These are phyloP conservation scores for Rhadina sibilatrix DNA, from an alignment of 2,113 vertebrate species.

Conservation along the genomic window DNA sequence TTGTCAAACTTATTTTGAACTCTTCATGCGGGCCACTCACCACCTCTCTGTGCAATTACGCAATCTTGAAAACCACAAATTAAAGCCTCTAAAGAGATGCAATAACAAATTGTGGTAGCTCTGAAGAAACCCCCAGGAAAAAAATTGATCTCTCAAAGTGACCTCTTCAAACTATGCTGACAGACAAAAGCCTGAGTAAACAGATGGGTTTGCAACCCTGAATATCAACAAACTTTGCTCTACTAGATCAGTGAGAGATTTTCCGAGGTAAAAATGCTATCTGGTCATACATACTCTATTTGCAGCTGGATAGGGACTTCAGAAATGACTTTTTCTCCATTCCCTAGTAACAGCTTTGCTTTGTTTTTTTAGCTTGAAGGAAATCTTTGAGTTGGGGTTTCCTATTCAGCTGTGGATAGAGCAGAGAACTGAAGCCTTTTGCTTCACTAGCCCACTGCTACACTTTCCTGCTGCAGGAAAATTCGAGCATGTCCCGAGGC, in stretches of 20 bases:
- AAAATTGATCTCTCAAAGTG: slow-evolving; percentile 49
- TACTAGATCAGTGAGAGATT: slow-evolving; percentile 20
- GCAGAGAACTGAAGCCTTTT: not conserved
- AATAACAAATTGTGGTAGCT: slow-evolving; percentile 60
- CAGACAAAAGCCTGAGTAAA: slow-evolving; percentile 69
- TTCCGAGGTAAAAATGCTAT: not conserved
- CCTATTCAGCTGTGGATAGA: not conserved
- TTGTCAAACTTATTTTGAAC: slow-evolving; percentile 67
- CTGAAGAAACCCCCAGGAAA: slow-evolving; percentile 62
- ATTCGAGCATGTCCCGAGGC: not conserved
- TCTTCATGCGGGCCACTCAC: slow-evolving; percentile 65
- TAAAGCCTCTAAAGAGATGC: slow-evolving; percentile 47
- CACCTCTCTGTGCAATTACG: slow-evolving; percentile 62
- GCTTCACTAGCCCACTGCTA: not conserved
- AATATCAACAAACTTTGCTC: slow-evolving; percentile 67
- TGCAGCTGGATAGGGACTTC: not conserved
- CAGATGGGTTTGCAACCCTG: slow-evolving; percentile 51
- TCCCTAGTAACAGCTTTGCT: not conserved
- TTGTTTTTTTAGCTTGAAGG: slow-evolving; percentile 15
- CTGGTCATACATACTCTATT: not conserved
- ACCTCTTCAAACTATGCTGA: slow-evolving; percentile 60
- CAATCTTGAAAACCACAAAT: slow-evolving; percentile 66
- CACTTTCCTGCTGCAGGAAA: not conserved
- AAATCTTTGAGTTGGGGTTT: slow-evolving; percentile 2
- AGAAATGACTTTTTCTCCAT: not conserved